Base-by-base conservation (phyloP, 2,888 invertebrate species). In the Oligia strigilis region DNA sequence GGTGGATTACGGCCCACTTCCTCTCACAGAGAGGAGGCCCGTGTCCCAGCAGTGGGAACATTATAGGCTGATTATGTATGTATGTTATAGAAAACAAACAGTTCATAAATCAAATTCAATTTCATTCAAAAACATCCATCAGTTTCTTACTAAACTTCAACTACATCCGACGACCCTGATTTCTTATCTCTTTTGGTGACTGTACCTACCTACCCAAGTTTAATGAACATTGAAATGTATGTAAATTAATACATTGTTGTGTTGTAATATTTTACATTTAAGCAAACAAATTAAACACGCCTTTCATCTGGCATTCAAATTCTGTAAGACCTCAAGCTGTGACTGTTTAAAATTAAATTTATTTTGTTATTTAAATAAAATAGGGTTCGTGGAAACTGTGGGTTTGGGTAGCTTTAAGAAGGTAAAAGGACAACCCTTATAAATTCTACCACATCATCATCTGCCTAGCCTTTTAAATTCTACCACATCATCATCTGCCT, bases 251-350 rank as follows among this genome's bases (percentile, higher is more conserved):
- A 66, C 66, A 75, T 11, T 75, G 40, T 67, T 78, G 52, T 70
- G 6, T 70, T 64, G 14, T 67, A 70, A 58, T 81, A 81, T 55
- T 81, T 66, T 14, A 83, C 40, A 23, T 72, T 72, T n/a, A n/a
- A 29, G 29, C 79, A 77, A 78, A 67, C 74, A n/a, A 84, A 77
- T 86, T 43, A 77, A 82, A 78, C 67, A 64, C 14, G 64, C 67
- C 64, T 78, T 64, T 77, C 67, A 82, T 84, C 75, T 75, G 46
- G 58, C 40, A 80, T 82, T 80, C 65, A 83, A 83, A 83, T 81
- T 78, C 36, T 74, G 52, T 19, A 17, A 81, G 65, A 77, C 76
- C 74, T 69, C 79, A 79, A 83, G 83, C 84, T 77, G 77, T 14
- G 65, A 46, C 75, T 29, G 69, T 36, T 86, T 75, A 29, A 76